phyloP scores from a whole-genome alignment of 2,888 invertebrate genomes.

The Automeris io region DNA sequence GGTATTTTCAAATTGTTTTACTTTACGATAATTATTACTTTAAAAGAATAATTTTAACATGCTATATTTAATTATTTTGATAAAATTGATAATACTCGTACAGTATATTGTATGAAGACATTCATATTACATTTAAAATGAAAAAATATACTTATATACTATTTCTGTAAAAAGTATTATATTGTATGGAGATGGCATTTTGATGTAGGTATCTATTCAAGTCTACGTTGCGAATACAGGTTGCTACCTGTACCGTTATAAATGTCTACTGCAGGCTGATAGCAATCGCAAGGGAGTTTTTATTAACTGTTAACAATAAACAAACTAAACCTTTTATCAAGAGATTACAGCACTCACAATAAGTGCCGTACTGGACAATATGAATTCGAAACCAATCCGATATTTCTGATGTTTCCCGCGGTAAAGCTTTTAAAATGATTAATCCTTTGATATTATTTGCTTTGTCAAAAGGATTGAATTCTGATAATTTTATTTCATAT shows the following conservation, averaged over 20 bases:
- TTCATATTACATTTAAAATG: too few relatives aligned
- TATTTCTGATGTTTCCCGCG: slow-evolving; percentile 19
- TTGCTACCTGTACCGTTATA: slow-evolving; percentile 16
- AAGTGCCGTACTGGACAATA: slow-evolving; percentile 28
- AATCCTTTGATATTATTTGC: slow-evolving; percentile 15
- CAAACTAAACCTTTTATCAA: slow-evolving; percentile 40
- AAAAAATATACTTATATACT: too few relatives aligned
- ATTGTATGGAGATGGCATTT: too few relatives aligned
- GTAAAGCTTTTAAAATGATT: slow-evolving; percentile 29
- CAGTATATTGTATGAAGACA: too few relatives aligned
- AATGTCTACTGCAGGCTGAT: slow-evolving; percentile 3
- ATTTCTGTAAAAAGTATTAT: too few relatives aligned
- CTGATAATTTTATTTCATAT: slow-evolving; percentile 1
- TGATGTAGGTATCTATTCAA: too few relatives aligned
- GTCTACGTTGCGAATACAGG: slow-evolving; percentile 2
- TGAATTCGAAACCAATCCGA: slow-evolving; percentile 20
- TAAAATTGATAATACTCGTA: too few relatives aligned
- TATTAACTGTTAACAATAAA: slow-evolving; percentile 39
- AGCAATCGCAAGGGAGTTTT: slow-evolving; percentile 31
- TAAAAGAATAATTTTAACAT: too few relatives aligned
- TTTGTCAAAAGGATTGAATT: neutral
- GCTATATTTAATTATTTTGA: too few relatives aligned
- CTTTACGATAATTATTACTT: too few relatives aligned
- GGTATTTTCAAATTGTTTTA: too few relatives aligned
- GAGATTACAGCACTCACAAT: slow-evolving; percentile 36